Conservation (phyloP, 2,888 invertebrate species). For the Endotricha flammealis region DNA sequence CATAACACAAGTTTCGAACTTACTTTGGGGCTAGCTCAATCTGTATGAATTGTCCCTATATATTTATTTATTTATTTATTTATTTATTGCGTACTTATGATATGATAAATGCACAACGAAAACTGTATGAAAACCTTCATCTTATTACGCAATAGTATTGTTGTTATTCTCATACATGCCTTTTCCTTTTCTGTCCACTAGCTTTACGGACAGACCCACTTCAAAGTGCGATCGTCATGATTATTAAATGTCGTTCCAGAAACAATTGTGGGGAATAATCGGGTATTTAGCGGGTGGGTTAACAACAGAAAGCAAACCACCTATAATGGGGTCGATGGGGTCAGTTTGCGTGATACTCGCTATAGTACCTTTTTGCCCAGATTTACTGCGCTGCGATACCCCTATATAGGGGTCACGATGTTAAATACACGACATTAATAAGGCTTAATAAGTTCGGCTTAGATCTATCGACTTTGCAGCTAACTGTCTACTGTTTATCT, state of each 20-base stretch:
- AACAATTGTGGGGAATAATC: conserved; percentile 6
- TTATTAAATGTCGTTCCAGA: conserved; percentile 3
- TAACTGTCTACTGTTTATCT: conserved; percentile 8
- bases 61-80: no score
- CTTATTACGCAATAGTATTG: no score
- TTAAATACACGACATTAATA: conserved; percentile 60
- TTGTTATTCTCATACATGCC: no score
- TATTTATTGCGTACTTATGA: no score
- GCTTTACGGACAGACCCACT: no score
- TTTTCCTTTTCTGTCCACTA: no score
- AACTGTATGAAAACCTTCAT: no score
- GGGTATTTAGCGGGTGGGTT: conserved; percentile 7
- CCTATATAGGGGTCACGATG: conserved; percentile 60
- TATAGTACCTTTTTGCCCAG: conserved; percentile 65
- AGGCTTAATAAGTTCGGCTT: conserved; percentile 54
- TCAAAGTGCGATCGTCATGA: no score
- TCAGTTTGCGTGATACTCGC: conserved; percentile 66
- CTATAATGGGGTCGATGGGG: conserved; percentile 53
- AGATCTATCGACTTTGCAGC: conserved; percentile 7
- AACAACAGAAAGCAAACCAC: conserved; percentile 15
- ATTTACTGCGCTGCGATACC: conserved; percentile 55
- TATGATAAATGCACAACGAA: no score
- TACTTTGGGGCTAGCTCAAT: no score
- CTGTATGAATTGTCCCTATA: no score
- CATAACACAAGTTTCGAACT: no score